phyloP scores from a whole-genome alignment of 2,113 vertebrate genomes.

The Pachycephala philippinensis region DNA sequence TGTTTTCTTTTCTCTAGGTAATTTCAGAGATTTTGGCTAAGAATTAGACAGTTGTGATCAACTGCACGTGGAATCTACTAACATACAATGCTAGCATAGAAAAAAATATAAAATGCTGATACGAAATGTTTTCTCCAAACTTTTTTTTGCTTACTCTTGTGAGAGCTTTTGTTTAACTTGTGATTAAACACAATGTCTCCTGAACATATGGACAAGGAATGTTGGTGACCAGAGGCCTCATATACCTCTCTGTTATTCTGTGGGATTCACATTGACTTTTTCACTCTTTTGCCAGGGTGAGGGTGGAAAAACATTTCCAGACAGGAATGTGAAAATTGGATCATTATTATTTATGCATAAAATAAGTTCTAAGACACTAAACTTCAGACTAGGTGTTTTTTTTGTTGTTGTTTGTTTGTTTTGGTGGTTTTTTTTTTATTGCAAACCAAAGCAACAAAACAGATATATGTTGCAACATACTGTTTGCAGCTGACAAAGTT shows the following conservation, averaged over 20 bases:
- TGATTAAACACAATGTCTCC: neutral
- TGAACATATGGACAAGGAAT: neutral
- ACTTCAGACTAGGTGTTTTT: accelerated
- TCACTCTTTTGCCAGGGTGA: neutral
- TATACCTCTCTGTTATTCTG: neutral
- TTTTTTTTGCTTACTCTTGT: neutral
- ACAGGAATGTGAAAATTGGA: neutral
- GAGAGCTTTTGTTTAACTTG: neutral
- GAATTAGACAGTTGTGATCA: neutral
- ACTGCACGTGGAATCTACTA: neutral
- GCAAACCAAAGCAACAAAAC: neutral
- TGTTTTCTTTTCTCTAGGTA: neutral
- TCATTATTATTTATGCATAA: neutral
- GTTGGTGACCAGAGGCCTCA: neutral
- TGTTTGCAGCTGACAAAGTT: neutral
- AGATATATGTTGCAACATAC: neutral
- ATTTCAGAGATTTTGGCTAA: neutral
- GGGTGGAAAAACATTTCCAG: neutral
- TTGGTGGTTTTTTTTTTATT: neutral
- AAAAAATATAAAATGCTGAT: neutral
- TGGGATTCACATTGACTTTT: neutral
- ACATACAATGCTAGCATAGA: neutral
- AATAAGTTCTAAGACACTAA: neutral
- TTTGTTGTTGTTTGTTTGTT: no score
- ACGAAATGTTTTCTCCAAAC: neutral